A percentile compares a stretch with the other conserved stretches of the same genome.
Conservation (phyloP, 23 tunicate species). For the Clavelina lepadiformis region DNA sequence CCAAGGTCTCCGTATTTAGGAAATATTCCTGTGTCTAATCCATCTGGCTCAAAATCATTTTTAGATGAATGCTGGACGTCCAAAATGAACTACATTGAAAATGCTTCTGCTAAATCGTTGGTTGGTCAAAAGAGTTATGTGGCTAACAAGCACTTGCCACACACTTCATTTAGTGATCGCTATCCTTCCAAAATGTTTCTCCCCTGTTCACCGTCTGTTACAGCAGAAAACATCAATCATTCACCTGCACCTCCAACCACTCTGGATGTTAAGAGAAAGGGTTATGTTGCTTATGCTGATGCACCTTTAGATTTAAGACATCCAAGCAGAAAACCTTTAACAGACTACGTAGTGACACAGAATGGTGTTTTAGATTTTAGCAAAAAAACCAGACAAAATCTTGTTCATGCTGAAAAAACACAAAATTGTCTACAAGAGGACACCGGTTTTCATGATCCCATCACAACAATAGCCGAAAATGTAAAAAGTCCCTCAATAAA, state of each 20-base stretch:
- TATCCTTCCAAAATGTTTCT: background rate
- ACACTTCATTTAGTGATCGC: background rate
- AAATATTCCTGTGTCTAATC: no score
- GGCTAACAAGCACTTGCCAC: background rate
- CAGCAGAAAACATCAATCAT: background rate
- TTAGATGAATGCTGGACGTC: conserved; percentile 32
- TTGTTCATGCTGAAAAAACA: background rate
- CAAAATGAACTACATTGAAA: conserved; percentile 34
- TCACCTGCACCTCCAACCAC: background rate
- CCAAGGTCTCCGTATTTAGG: no score
- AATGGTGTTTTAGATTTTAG: conserved; percentile 76
- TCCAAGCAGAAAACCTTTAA: conserved; percentile 10
- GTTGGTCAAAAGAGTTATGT: background rate
- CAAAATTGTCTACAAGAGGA: no score
- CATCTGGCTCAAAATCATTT: conserved; percentile 37
- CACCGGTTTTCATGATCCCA: no score
- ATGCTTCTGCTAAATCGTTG: background rate
- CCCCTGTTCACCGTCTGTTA: background rate
- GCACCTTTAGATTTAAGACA: conserved; percentile 56
- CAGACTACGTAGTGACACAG: conserved; percentile 46
- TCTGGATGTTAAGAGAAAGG: background rate
- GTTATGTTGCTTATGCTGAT: conserved; percentile 11
- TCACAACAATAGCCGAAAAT: no score
- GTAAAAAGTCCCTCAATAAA: no score
- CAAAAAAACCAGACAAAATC: conserved; percentile 11